Evolutionary conservation across 1,140 invertebrate genomes (phyloP), one percentile per base, ranked within the genome.

Genomic region (Coptotermes formosanus): DNA sequence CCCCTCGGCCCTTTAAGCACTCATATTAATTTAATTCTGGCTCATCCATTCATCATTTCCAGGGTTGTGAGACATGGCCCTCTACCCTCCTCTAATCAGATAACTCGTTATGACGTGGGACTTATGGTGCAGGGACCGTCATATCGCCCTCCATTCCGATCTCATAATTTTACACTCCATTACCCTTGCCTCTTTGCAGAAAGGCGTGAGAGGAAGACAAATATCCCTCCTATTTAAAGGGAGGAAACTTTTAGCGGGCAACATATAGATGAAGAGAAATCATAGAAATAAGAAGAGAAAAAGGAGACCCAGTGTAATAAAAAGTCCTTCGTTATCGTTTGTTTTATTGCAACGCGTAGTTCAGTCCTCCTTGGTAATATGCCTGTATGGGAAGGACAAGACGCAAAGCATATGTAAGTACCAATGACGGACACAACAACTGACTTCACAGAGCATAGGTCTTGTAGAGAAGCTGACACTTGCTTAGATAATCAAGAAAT

Each of bases 91-190:
- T 75, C 64, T 75, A 30, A 75, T 75, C 64, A 75, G 43, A 21
- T 84, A n/a, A 32, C 82, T 25, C 82, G 82, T 55, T n/a, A 14
- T 25, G 30, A 38, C 83, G 8, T 45, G 83, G 21, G 83, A 55
- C 45, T 16, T 48, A 48, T 16, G 9, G 9, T 16, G 45, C 23
- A 38, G 45, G 83, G 43, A 19, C 83, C 38, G 83, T 48, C 83
- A 84, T 84, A 84, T 84, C 83, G 7, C 83, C 44, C 52, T 45
- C 38, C 43, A 83, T 84, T 45, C 0, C 83, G n/a, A 7, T 45
- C 83, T 85, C 85, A 85, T 85, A 85, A 85, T 85, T 82, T 85
- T 82, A 85, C 64, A 43, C 85, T 85, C 85, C 85, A 85, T 85
- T 85, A 85, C 85, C 64, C 52, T 8, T 25, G 9, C 59, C 19